A percentile compares a stretch with the other conserved stretches of the same genome.
Conservation (phyloP, 2,797 vertebrate species). For the Danio kyathit region DNA sequence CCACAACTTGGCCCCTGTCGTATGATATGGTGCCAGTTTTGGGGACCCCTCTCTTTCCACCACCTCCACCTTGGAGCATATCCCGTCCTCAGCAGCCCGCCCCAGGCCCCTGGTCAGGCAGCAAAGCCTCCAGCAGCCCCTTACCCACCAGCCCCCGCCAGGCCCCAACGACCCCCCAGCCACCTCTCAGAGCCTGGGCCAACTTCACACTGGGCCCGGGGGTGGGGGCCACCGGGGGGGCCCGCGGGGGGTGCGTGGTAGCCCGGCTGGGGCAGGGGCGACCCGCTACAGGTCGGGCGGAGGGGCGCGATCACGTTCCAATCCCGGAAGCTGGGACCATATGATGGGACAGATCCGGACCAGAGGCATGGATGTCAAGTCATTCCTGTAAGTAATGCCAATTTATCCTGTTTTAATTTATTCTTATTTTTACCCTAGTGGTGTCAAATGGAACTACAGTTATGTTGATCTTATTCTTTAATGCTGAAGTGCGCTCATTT, state of each 20-base stretch:
- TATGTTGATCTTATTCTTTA: neutral
- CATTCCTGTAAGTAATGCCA: conserved; percentile 93
- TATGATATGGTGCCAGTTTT: conserved; percentile 67
- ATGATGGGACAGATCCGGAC: conserved; percentile 98
- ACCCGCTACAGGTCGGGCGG: conserved; percentile 88
- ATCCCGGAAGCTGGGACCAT: conserved; percentile 98
- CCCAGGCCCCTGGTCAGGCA: conserved; percentile 95
- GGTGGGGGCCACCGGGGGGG: conserved; percentile 87
- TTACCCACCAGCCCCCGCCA: conserved; percentile 92
- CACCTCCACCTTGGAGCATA: conserved; percentile 98
- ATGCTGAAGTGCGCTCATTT: too few species aligned
- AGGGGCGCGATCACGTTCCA: conserved; percentile 90
- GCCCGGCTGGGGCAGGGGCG: conserved; percentile 84
- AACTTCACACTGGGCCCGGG: conserved; percentile 89
- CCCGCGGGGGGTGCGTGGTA: conserved; percentile 87
- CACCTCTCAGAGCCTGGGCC: conserved; percentile 97
- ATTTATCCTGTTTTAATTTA: neutral
- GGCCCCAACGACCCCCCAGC: conserved; percentile 93
- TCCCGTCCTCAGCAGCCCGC: conserved; percentile 91
- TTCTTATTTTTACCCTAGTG: neutral
- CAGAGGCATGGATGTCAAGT: conserved; percentile 98
- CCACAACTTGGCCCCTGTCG: conserved; percentile 75
- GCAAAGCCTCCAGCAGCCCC: conserved; percentile 98
- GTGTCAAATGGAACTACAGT: neutral
- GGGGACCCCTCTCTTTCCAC: conserved; percentile 91